phyloP scores from a whole-genome alignment of 2,113 vertebrate species.

The Hydropotes inermis region DNA sequence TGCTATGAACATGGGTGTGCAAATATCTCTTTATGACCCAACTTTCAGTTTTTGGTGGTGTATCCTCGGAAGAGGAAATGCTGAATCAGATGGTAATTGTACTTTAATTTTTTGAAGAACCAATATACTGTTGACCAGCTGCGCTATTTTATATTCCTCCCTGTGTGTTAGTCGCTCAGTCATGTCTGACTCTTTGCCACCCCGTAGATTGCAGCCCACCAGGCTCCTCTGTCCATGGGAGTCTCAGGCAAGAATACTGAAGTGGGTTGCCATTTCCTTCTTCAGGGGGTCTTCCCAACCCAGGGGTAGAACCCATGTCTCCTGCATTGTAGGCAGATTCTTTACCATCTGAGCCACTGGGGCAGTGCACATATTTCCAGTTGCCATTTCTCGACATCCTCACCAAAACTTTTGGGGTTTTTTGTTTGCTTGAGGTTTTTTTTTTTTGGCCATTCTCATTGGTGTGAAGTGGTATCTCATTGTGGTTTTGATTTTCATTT shows the following conservation, averaged over 20 bases:
- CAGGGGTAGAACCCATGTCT: background rate
- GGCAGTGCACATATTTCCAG: background rate
- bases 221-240: background rate
- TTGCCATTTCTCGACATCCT: background rate
- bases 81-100: background rate
- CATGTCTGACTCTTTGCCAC: background rate
- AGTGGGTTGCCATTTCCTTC: background rate
- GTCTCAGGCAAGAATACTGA: background rate
- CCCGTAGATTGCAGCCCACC: background rate
- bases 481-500: background rate
- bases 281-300: background rate
- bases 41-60: background rate
- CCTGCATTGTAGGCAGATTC: background rate
- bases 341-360: background rate
- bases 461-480: background rate
- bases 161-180: background rate
- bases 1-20: background rate
- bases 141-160: background rate
- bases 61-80: background rate
- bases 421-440: background rate
- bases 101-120: background rate
- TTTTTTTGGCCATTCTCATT: background rate
- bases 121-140: background rate
- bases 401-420: background rate
- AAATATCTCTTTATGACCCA: background rate